phyloP scores from a whole-genome alignment of 2,888 invertebrate genomes.

The Nesidiocoris tenuis region DNA sequence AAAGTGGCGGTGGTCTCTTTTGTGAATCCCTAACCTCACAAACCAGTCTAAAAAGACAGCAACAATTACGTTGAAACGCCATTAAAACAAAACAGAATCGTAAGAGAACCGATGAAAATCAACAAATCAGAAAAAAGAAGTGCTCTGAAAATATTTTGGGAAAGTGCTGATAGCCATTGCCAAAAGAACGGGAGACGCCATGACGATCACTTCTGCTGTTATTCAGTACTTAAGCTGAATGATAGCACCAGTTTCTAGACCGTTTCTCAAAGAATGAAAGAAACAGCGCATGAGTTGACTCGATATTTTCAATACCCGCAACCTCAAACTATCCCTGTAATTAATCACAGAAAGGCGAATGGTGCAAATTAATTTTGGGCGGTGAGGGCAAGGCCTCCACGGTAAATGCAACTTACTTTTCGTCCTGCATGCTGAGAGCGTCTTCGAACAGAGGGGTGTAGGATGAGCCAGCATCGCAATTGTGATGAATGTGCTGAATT shows the following conservation, averaged over 20 bases:
- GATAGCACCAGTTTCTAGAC: not conserved
- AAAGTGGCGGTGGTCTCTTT: constrained; percentile 35
- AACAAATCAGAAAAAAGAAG: constrained; percentile 11
- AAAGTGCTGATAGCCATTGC: constrained; percentile 36
- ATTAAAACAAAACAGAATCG: constrained; percentile 2
- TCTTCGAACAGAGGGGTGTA: constrained; percentile 51
- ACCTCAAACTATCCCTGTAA: not conserved
- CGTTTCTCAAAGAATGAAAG: not conserved
- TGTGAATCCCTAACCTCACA: constrained; percentile 39
- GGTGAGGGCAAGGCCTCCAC: not conserved
- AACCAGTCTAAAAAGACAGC: constrained; percentile 41
- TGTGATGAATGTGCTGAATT: constrained; percentile 51
- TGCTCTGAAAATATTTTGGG: constrained; percentile 8
- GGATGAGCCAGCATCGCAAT: constrained; percentile 51
- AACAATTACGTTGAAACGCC: constrained; percentile 36
- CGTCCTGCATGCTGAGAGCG: constrained; percentile 48
- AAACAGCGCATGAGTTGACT: not conserved
- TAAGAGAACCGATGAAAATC: constrained; percentile 1
- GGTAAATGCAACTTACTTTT: constrained; percentile 51
- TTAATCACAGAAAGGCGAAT: not conserved
- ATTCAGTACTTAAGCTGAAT: not conserved
- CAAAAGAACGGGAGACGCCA: not conserved
- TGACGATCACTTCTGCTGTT: not conserved
- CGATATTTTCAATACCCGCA: not conserved
- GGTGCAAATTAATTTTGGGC: not conserved